Conservation (phyloP, 2,888 invertebrate species). For the Exephanes ischioxanthus region DNA sequence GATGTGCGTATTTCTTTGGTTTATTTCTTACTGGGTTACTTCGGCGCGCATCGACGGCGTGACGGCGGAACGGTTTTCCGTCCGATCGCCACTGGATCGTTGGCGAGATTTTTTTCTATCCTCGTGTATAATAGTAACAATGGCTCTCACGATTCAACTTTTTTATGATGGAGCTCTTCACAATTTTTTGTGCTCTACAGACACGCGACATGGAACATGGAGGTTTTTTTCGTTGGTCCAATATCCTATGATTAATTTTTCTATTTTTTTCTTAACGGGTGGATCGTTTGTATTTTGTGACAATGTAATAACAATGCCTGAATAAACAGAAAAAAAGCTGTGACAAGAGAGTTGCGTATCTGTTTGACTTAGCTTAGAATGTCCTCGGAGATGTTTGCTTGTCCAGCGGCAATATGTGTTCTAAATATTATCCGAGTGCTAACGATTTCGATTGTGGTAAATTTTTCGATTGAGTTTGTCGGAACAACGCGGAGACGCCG, state of each 20-base stretch:
- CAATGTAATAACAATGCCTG: background rate
- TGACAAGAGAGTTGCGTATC: too few relatives aligned
- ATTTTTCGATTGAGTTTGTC: too few relatives aligned
- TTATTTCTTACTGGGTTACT: slow-evolving; percentile 15
- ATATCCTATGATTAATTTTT: slow-evolving; percentile 3
- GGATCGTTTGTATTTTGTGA: background rate
- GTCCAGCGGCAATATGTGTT: too few relatives aligned
- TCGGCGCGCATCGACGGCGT: background rate
- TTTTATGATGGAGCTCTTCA: slow-evolving; percentile 14
- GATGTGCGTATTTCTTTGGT: slow-evolving; percentile 6
- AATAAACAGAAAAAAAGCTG: too few relatives aligned
- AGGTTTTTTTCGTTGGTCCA: background rate
- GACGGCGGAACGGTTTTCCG: slow-evolving; percentile 36
- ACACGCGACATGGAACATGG: background rate
- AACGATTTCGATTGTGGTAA: too few relatives aligned
- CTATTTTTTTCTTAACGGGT: background rate
- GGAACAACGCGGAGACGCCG: too few relatives aligned
- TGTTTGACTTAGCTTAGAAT: too few relatives aligned
- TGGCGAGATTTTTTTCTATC: slow-evolving; percentile 14
- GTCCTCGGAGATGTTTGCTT: too few relatives aligned
- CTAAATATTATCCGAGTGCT: too few relatives aligned
- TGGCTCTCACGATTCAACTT: slow-evolving; percentile 37
- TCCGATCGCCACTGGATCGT: slow-evolving; percentile 23
- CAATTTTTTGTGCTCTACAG: background rate
- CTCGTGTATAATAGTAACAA: slow-evolving; percentile 15